phyloP scores from a whole-genome alignment of 2,113 vertebrate species.

The Tetraodon nigroviridis region DNA sequence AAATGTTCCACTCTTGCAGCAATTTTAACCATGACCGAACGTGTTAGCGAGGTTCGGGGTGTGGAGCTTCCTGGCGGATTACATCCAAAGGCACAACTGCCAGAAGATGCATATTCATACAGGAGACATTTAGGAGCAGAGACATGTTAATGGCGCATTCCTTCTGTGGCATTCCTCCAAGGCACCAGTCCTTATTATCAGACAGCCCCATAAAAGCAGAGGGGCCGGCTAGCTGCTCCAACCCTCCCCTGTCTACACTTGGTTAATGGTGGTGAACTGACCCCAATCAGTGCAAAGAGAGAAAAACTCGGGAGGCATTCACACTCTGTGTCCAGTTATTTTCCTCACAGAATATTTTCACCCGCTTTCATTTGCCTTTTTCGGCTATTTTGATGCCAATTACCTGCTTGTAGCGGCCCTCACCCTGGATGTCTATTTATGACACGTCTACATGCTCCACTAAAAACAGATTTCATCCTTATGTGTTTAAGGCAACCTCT shows the following conservation, averaged over 20 bases:
- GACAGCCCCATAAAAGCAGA: slow-evolving; percentile 51
- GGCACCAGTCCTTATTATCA: slow-evolving; percentile 67
- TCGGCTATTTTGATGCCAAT: neutral
- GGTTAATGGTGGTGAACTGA: slow-evolving; percentile 53
- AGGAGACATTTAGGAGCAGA: slow-evolving; percentile 31
- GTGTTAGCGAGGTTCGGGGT: slow-evolving; percentile 19
- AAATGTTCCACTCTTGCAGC: slow-evolving; percentile 2
- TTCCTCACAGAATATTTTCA: neutral
- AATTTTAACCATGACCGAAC: slow-evolving; percentile 26
- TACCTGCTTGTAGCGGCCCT: neutral
- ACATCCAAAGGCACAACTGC: slow-evolving; percentile 7
- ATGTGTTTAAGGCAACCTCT: slow-evolving; percentile 35
- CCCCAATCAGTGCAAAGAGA: slow-evolving; percentile 46
- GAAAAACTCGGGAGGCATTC: slow-evolving; percentile 23
- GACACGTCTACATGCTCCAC: too few species aligned
- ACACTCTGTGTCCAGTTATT: neutral
- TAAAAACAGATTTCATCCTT: neutral
- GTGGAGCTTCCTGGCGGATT: neutral
- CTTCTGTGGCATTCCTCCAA: slow-evolving; percentile 54
- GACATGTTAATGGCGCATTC: slow-evolving; percentile 44
- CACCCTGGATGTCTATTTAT: too few species aligned
- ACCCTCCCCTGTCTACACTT: slow-evolving; percentile 40
- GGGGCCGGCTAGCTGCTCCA: slow-evolving; percentile 29
- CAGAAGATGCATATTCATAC: slow-evolving; percentile 36
- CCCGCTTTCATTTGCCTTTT: neutral